These are phyloP conservation scores for Pogonus chalceus DNA, from an alignment of 1,140 invertebrate genomes.

Conservation along the genomic window DNA sequence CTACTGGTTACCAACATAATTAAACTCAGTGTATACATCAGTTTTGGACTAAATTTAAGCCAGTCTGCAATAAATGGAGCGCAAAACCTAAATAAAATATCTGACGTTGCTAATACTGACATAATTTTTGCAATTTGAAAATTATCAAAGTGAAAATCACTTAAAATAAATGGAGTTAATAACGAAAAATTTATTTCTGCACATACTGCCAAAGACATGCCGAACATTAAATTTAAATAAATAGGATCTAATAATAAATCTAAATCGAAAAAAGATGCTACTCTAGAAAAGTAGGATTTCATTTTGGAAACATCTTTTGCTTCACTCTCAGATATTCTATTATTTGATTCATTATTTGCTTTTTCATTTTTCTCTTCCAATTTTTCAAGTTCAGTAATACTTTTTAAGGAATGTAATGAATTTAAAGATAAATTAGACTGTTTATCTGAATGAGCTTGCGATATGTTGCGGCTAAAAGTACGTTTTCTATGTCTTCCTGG, in stretches of 20 bases:
- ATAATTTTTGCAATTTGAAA: conserved; percentile 48
- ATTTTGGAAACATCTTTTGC: conserved; percentile 17
- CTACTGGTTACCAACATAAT: conserved; percentile 27
- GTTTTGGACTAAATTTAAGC: conserved; percentile 28
- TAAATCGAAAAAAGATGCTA: conserved; percentile 52
- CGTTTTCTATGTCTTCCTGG: neutral
- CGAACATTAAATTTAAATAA: conserved; percentile 55
- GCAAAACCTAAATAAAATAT: conserved; percentile 48
- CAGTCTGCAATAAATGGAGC: conserved; percentile 48
- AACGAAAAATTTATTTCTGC: conserved; percentile 60
- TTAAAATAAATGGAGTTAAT: conserved; percentile 55
- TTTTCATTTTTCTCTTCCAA: conserved; percentile 18
- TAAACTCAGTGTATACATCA: conserved; percentile 33
- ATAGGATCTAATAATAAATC: conserved; percentile 52
- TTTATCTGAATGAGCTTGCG: neutral
- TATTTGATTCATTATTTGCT: conserved; percentile 17
- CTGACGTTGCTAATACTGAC: conserved; percentile 47
- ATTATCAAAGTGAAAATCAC: conserved; percentile 46
- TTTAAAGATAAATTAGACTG: neutral
- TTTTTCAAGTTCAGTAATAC: neutral
- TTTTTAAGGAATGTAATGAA: neutral
- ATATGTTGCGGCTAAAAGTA: neutral
- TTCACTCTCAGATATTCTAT: too few relatives aligned
- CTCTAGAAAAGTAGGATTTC: conserved; percentile 33
- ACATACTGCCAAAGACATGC: conserved; percentile 55